A percentile compares a stretch with the other conserved stretches of the same genome.
These are phyloP conservation scores for Apotomis turbidana DNA, from an alignment of 2,888 invertebrate genomes.

Conservation along the genomic window DNA sequence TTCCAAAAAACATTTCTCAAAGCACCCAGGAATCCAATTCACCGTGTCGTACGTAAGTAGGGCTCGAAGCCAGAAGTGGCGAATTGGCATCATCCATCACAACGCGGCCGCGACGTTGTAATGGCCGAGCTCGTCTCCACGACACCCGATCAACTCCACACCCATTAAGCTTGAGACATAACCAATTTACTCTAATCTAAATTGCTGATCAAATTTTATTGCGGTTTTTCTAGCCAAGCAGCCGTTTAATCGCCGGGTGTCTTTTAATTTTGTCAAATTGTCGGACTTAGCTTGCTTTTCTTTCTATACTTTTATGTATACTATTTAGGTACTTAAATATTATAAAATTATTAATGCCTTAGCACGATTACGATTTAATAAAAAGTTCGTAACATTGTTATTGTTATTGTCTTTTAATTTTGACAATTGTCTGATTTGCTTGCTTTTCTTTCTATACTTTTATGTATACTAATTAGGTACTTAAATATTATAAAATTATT, in stretches of 20 bases:
- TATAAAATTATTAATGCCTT: too few species aligned
- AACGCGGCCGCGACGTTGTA: slow-evolving; percentile 64
- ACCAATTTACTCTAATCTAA: slow-evolving; percentile 41
- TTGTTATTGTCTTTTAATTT: not conserved
- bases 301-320: too few species aligned
- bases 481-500: too few species aligned
- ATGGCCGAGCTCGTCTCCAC: slow-evolving; percentile 62
- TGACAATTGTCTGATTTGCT: not conserved
- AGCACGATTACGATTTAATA: too few species aligned
- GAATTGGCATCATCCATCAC: slow-evolving; percentile 80
- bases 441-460: too few species aligned
- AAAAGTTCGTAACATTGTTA: too few species aligned
- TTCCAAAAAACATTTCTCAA: too few species aligned
- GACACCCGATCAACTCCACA: slow-evolving; percentile 57
- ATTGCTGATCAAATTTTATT: slow-evolving; percentile 40
- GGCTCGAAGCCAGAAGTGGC: slow-evolving; percentile 55
- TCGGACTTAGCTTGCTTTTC: not conserved
- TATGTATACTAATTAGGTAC: too few species aligned
- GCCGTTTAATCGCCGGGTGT: slow-evolving; percentile 1
- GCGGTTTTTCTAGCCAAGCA: slow-evolving; percentile 25
- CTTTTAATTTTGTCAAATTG: not conserved
- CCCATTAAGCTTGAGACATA: slow-evolving; percentile 51
- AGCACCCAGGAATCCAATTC: slow-evolving; percentile 7
- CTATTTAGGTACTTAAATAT: too few species aligned
- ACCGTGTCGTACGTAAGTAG: slow-evolving; percentile 3